Percentiles rank a stretch among this genome's conserved stretches.
These are phyloP conservation scores for Odocoileus virginianus DNA, from an alignment of 2,113 vertebrate genomes.

Conservation along the genomic window DNA sequence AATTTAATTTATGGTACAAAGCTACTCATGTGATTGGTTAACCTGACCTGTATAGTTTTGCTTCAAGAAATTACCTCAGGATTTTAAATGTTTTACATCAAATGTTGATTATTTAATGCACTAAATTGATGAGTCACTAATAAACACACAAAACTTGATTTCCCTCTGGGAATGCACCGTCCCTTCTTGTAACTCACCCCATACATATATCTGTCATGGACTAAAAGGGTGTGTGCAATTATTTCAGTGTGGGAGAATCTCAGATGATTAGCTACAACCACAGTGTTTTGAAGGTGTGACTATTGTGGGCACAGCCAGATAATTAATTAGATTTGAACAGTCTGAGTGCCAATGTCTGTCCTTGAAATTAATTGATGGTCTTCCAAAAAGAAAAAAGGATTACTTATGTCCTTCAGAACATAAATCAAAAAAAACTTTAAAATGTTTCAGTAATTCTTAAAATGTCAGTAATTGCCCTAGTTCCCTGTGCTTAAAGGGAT, in stretches of 20 bases:
- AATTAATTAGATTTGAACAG: constrained; percentile 63
- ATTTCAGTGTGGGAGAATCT: constrained; percentile 65
- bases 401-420: constrained; percentile 45
- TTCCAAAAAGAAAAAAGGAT: constrained; percentile 25
- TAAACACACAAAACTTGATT: constrained; percentile 66
- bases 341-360: constrained; percentile 22
- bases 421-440: constrained; percentile 53
- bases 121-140: constrained; percentile 55
- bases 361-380: constrained; percentile 49
- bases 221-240: constrained; percentile 49
- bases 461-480: constrained; percentile 59
- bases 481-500: constrained; percentile 54
- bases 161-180: constrained; percentile 29
- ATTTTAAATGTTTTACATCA: constrained; percentile 42
- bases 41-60: not conserved
- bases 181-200: constrained; percentile 26
- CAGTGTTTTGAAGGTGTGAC: constrained; percentile 67
- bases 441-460: constrained; percentile 64
- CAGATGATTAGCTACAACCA: constrained; percentile 49
- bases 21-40: not conserved
- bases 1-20: not conserved
- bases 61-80: constrained; percentile 4
- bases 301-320: constrained; percentile 35
- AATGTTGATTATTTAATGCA: constrained; percentile 34
- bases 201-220: constrained; percentile 28